These are phyloP conservation scores for Borostomias antarcticus DNA, from an alignment of 2,797 vertebrate species.

Conservation along the genomic window DNA sequence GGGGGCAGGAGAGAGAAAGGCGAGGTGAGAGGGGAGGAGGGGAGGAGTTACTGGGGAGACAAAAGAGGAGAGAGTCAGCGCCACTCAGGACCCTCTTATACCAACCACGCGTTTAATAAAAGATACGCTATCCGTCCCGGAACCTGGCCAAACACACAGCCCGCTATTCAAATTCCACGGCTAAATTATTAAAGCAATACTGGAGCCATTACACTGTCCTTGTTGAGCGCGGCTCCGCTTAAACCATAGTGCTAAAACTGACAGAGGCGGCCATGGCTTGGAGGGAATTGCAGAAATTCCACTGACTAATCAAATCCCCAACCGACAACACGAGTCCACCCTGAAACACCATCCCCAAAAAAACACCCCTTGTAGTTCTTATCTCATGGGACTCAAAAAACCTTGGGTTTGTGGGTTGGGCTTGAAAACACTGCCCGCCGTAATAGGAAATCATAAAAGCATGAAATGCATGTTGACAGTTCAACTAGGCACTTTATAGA, in stretches of 20 bases:
- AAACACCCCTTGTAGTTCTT: background rate
- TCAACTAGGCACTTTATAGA: no score
- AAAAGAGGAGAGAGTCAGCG: background rate
- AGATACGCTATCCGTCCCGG: conserved; percentile 23
- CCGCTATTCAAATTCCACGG: conserved; percentile 20
- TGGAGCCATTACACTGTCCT: conserved; percentile 19
- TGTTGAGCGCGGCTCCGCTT: conserved; percentile 13
- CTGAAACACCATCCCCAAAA: background rate
- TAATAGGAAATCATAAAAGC: no score
- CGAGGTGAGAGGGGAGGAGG: conserved; percentile 22
- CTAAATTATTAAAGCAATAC: conserved; percentile 41
- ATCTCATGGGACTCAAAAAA: no score
- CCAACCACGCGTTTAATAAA: conserved; percentile 31
- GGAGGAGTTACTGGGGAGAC: background rate
- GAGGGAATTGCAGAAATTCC: conserved; percentile 3
- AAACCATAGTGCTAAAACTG: conserved; percentile 7
- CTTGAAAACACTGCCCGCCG: no score
- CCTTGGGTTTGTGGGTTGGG: no score
- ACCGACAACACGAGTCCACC: background rate
- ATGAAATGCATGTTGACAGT: no score
- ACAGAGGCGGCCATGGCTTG: background rate
- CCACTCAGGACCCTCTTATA: background rate
- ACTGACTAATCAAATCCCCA: background rate
- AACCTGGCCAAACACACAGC: conserved; percentile 33
- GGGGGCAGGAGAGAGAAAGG: conserved; percentile 7